Percentiles rank a stretch among this genome's conserved stretches.
Conservation (phyloP, 2,888 invertebrate genomes). For the Clistopyga incitator region DNA sequence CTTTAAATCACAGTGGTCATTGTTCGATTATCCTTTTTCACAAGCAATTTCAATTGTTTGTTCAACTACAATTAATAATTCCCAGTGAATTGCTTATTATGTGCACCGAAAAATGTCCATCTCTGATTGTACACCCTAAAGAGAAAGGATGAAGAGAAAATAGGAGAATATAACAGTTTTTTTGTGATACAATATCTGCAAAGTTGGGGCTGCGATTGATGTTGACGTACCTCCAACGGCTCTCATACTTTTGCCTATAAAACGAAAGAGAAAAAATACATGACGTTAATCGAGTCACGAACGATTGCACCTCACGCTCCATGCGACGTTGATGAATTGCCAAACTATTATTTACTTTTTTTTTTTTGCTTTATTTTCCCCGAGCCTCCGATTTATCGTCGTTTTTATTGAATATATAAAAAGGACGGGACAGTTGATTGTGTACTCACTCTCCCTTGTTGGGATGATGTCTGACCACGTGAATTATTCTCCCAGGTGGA, state of each 20-base stretch:
- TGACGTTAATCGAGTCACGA: conserved; percentile 48
- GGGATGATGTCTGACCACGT: conserved; percentile 94
- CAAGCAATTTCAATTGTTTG: neutral
- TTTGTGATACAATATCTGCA: conserved; percentile 48
- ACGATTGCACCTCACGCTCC: conserved; percentile 28
- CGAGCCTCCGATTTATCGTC: conserved; percentile 31
- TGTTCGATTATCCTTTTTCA: neutral
- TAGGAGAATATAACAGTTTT: conserved; percentile 40
- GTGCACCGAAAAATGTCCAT: conserved; percentile 8
- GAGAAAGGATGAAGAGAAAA: conserved; percentile 9
- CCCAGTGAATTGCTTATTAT: neutral
- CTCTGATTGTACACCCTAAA: conserved; percentile 49
- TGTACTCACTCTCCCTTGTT: conserved; percentile 84
- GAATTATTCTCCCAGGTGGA: conserved; percentile 94
- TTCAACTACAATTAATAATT: neutral
- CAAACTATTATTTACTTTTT: too few species aligned
- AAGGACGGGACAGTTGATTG: neutral
- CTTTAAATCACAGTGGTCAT: conserved; percentile 25
- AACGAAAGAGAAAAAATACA: conserved; percentile 77
- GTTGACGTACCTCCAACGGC: conserved; percentile 89
- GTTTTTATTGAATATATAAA: neutral
- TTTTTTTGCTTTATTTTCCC: neutral
- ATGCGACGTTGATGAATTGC: conserved; percentile 42
- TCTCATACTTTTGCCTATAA: conserved; percentile 91
- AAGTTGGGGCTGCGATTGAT: conserved; percentile 45